Base-by-base conservation (phyloP, 2,113 vertebrate species). In the Sminthopsis crassicaudata region DNA sequence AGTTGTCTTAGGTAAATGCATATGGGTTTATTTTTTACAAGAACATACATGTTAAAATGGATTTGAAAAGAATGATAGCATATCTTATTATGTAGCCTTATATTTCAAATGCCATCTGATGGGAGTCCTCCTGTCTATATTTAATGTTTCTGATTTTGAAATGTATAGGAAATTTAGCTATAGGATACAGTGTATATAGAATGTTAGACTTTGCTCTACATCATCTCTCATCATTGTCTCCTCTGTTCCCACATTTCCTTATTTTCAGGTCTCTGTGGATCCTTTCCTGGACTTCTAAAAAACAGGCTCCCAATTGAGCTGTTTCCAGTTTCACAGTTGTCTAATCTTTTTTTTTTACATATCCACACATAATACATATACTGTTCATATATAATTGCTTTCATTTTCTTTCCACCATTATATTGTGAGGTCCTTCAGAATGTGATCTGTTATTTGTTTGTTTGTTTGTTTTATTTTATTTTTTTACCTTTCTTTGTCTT, bases 1-100 rank as follows among this genome's bases (percentile, higher is more conserved):
- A 46, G 84, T 93, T 90, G 53, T 91, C 84, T 89, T 95, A 94
- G 90, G 93, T 95, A 51, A 97, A 92, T 93, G 60, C 60, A 67
- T 84, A 42, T 84, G 67, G 16, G 6, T 84, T 42, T 42, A 60
- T 54, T 95, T 94, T 92, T 94, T 23, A 46, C 14, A 30, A 16
- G 5, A 50, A 92, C 48, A 95, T 94, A 60, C 60, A 67, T 67
- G 12, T 54, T 91, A 60, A 76, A 92, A 57, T 91, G 95, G 46
- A 95, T 94, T 52, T 52, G 11, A 92, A 95, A 92, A 96, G 36
- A 0, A 0, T 90, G 90, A 42, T 57, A 91, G 16, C 27, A 51
- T 23, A 91, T 55, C n/a, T 27, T 25, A 24, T 46, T 90, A 11
- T 60, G 94, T 94, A 94, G 5, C 23, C 91, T 4, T 57, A 0